Evolutionary conservation across 2,888 invertebrate genomes (phyloP).

Genomic region (Uropetala carovei): DNA sequence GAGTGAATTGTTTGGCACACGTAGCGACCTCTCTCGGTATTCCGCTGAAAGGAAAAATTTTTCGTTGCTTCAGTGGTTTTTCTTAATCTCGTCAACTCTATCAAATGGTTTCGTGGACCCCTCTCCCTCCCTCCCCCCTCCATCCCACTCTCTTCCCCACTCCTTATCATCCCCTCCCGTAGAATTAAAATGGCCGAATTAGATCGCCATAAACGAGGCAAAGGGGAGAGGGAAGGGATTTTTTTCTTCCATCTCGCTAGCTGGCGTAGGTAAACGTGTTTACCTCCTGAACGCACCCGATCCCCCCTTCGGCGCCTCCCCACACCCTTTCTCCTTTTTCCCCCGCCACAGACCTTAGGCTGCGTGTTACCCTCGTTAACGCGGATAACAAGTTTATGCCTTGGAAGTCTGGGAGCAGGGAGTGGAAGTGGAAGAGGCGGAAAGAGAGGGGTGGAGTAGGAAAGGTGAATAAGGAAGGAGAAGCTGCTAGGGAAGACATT

Average conservation of each 20-base stretch:
- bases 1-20: neutral
- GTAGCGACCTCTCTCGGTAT: neutral
- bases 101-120: neutral
- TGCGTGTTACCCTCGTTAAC: constrained; percentile 37
- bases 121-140: neutral
- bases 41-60: neutral
- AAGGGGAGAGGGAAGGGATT: neutral
- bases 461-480: neutral
- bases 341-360: neutral
- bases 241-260: neutral
- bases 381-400: constrained; percentile 31
- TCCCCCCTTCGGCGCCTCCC: neutral
- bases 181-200: neutral
- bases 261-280: neutral
- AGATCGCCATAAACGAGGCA: neutral
- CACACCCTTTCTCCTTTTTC: neutral
- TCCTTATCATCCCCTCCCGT: too few relatives aligned
- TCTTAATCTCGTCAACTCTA: neutral
- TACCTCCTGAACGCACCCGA: neutral
- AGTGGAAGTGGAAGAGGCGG: neutral
- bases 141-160: neutral
- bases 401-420: neutral
- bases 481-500: neutral
- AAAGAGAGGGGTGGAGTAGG: neutral
- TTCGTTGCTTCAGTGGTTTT: neutral